phyloP scores from a whole-genome alignment of 1,140 invertebrate genomes.

The Drosophila pectinifera region DNA sequence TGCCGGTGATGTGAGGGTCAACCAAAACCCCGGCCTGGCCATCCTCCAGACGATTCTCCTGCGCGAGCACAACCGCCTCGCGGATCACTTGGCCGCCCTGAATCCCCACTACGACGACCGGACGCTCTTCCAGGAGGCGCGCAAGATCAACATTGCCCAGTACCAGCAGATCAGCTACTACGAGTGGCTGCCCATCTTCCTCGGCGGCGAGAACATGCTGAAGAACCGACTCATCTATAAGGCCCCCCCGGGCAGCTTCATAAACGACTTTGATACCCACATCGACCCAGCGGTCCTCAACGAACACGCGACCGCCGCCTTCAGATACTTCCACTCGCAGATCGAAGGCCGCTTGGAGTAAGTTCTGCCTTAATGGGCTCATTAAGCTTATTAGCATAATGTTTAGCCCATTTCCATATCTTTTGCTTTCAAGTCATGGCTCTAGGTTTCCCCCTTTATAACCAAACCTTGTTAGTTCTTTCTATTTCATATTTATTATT shows the following conservation, averaged over 20 bases:
- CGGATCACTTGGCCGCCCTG: conserved; percentile 88
- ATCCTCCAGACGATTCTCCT: conserved; percentile 93
- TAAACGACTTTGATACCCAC: conserved; percentile 93
- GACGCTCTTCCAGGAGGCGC: conserved; percentile 93
- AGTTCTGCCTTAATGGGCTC: conserved; percentile 67
- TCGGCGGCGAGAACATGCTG: conserved; percentile 89
- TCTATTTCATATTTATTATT: not conserved
- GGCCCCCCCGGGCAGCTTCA: conserved; percentile 87
- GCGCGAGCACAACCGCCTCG: conserved; percentile 96
- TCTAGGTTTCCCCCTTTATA: no score
- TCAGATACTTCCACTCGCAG: conserved; percentile 94
- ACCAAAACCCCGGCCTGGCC: conserved; percentile 94
- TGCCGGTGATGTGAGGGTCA: conserved; percentile 92
- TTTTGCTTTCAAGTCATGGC: not conserved
- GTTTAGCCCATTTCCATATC: not conserved
- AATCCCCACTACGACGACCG: conserved; percentile 96
- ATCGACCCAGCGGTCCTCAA: conserved; percentile 93
- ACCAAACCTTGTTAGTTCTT: not conserved
- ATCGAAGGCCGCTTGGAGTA: conserved; percentile 92
- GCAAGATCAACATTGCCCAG: conserved; percentile 91
- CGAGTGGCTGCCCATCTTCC: conserved; percentile 93
- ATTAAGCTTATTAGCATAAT: not conserved
- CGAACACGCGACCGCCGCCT: conserved; percentile 94
- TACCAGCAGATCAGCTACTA: conserved; percentile 95
- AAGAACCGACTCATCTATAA: conserved; percentile 90